Conservation (phyloP, 2,797 vertebrate species). For the Xenentodon cancila region DNA sequence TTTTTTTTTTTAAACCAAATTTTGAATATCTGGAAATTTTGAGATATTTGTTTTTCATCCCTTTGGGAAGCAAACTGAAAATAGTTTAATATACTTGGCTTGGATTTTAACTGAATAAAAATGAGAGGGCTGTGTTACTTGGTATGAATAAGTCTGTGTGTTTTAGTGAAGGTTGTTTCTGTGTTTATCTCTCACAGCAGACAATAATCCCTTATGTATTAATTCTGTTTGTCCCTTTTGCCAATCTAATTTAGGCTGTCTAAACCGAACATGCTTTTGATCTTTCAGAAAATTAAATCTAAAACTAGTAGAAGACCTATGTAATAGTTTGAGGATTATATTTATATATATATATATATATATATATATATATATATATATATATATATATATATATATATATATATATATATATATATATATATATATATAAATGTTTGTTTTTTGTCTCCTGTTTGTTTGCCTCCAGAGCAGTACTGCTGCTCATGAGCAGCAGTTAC, state of each 20-base stretch:
- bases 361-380: not conserved
- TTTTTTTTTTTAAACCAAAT: too few relatives aligned
- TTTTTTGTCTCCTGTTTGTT: not conserved
- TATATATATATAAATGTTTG: not conserved
- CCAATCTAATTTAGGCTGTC: slow-evolving; percentile 10
- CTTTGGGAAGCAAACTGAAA: too few relatives aligned
- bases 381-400: not conserved
- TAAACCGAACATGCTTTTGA: slow-evolving; percentile 5
- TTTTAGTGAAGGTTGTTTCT: slow-evolving; percentile 6
- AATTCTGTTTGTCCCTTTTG: slow-evolving; percentile 11
- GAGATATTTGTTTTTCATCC: too few relatives aligned
- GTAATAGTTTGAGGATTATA: slow-evolving; percentile 1
- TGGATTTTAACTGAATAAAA: too few relatives aligned
- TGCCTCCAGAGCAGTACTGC: slow-evolving; percentile 6
- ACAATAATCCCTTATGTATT: not conserved
- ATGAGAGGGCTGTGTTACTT: not conserved
- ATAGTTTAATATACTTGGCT: too few relatives aligned
- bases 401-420: too few relatives aligned
- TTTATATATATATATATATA: not conserved
- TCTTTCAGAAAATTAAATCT: slow-evolving; percentile 23
- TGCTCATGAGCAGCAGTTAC: slow-evolving; percentile 37
- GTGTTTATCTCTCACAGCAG: slow-evolving; percentile 9
- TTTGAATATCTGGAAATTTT: too few relatives aligned
- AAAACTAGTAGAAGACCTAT: slow-evolving; percentile 9
- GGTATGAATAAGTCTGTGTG: not conserved